Evolutionary conservation across 2,888 invertebrate genomes (phyloP), one percentile per base, ranked within the genome.

Genomic region (Euplagia quadripunctaria): DNA sequence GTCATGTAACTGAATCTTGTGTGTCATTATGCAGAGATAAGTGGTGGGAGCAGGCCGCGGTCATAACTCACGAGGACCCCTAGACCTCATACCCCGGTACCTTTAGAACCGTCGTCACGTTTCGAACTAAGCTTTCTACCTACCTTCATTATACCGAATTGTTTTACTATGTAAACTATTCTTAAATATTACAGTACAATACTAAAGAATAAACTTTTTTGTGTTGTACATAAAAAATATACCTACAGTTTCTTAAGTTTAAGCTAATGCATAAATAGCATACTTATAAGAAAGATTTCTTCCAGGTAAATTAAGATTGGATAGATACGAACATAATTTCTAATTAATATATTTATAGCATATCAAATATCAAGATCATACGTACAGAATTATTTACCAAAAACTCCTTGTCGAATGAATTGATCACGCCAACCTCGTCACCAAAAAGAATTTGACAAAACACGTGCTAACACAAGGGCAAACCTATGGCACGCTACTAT

Each of bases 11-110:
- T 84, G 87, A 89, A 91, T 89, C 88, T 90, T 74, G 73, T 84
- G 83, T 87, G 89, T 90, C 89, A 91, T 92, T 93, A 92, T 89
- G 86, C 87, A 84, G 85, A 90, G 89, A 90, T 91, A 91, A 92
- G 92, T 91, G 89, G 83, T 82, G 85, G 83, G 87, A 86, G 87
- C 89, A 89, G 89, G 87, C 88, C 86, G 86, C 82, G 83, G 83
- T 86, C 86, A 90, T 92, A 89, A 92, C 88, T 92, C 90, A 90
- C 87, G 86, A 86, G 87, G 84, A 78, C 82, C 82, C 84, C 82
- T 82, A 81, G 81, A 76, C 71, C 81, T 78, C 77, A 80, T 83
- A 83, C 80, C 78, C 78, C 51, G 66, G 73, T 73, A 75, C 86
- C 85, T 87, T 90, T 86, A 88, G 58, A 66, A 70, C 72, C 65